Evolutionary conservation across 1,140 invertebrate genomes (phyloP).

Genomic region (Cydia splendana): DNA sequence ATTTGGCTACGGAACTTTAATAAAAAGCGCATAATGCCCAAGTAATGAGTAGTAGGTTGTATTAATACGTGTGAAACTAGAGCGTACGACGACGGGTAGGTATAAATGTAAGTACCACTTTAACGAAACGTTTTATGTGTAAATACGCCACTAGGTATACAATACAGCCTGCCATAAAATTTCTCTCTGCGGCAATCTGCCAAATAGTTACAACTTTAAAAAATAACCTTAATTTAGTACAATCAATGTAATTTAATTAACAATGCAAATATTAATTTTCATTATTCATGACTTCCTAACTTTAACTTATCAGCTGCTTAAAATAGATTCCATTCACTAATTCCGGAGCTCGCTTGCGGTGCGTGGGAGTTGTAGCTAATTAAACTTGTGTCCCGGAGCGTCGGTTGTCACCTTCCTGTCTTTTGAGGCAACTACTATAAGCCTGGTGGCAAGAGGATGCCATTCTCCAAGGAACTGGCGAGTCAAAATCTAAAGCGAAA

Average conservation of each 20-base stretch:
- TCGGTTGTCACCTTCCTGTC: constrained; percentile 7
- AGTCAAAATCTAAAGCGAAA: too few species aligned
- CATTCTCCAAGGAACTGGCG: not conserved
- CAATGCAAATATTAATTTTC: not conserved
- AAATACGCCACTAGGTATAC: too few species aligned
- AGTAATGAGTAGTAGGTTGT: too few species aligned
- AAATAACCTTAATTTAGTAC: not conserved
- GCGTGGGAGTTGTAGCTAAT: constrained; percentile 40
- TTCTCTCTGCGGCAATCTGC: not conserved
- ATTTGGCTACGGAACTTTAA: too few species aligned
- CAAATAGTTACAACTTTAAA: not conserved
- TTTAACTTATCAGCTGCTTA: constrained; percentile 14
- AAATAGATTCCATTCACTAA: constrained; percentile 16
- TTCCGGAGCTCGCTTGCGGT: constrained; percentile 9
- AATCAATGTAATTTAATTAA: not conserved
- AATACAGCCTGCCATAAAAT: too few species aligned
- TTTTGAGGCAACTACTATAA: not conserved
- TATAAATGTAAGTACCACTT: too few species aligned
- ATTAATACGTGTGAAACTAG: too few species aligned
- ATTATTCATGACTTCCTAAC: constrained; percentile 7
- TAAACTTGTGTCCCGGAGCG: constrained; percentile 1
- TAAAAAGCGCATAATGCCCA: too few species aligned
- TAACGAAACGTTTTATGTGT: too few species aligned
- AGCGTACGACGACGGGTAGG: too few species aligned
- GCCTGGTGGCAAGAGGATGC: not conserved